Evolutionary conservation across 2,113 vertebrate species (phyloP).

Genomic region (Podocnemis expansa): DNA sequence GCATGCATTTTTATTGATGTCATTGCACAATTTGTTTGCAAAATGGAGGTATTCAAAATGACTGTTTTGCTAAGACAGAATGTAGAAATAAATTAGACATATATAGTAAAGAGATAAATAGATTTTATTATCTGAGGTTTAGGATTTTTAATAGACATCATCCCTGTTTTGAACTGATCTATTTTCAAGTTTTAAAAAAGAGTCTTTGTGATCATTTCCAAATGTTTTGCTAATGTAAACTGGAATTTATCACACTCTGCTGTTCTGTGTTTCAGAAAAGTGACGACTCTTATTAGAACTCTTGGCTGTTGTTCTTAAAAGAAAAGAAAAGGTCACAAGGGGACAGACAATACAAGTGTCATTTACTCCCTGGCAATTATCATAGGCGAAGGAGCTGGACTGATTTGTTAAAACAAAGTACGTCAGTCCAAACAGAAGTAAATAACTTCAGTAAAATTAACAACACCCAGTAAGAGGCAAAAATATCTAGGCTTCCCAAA

Average conservation of each 20-base stretch:
- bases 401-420: accelerated
- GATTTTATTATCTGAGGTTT: too few relatives aligned
- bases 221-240: not conserved
- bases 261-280: not conserved
- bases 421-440: accelerated
- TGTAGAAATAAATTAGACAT: not conserved
- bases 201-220: accelerated
- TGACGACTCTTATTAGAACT: not conserved
- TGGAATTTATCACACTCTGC: not conserved
- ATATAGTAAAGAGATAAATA: accelerated
- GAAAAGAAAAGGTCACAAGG: not conserved
- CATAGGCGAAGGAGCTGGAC: not conserved
- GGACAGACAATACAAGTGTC: not conserved
- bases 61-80: not conserved
- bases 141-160: not conserved
- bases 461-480: not conserved
- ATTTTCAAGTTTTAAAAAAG: not conserved
- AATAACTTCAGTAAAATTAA: not conserved
- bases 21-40: not conserved
- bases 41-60: not conserved
- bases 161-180: accelerated
- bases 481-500: not conserved
- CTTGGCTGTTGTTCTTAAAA: not conserved
- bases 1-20: not conserved
- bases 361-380: not conserved